These are phyloP conservation scores for Gymnoscopelus microlampas DNA, from an alignment of 2,797 vertebrate species.

Conservation along the genomic window DNA sequence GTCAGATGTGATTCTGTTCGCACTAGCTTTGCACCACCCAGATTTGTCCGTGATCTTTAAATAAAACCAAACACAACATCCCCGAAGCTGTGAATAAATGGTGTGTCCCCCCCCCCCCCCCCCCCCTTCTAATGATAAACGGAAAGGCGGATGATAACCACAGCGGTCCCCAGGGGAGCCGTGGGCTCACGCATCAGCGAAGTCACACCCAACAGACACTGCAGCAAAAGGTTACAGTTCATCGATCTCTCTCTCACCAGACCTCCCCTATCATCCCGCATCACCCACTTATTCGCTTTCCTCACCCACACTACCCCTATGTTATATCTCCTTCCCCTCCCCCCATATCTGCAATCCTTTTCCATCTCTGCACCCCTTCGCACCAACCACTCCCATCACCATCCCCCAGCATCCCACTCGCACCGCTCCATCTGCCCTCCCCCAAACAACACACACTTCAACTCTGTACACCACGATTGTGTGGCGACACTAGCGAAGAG, in stretches of 20 bases:
- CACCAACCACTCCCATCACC: constrained; percentile 68
- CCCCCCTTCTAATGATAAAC: constrained; percentile 1
- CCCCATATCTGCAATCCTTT: constrained; percentile 65
- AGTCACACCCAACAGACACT: constrained; percentile 57
- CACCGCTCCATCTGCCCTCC: constrained; percentile 14
- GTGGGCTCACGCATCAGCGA: constrained; percentile 5
- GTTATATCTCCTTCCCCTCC: constrained; percentile 19
- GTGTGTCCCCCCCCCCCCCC: background rate
- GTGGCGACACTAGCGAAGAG: constrained; percentile 8
- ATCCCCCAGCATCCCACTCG: constrained; percentile 40
- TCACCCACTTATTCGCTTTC: constrained; percentile 44
- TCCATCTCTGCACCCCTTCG: constrained; percentile 55
- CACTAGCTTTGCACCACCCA: background rate
- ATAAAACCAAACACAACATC: background rate
- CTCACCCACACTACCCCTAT: constrained; percentile 43
- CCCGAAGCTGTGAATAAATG: background rate
- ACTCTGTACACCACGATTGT: background rate
- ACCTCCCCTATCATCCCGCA: constrained; percentile 21
- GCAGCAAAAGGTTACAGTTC: constrained; percentile 60
- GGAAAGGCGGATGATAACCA: constrained; percentile 12
- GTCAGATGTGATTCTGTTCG: background rate
- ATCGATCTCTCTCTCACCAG: constrained; percentile 46
- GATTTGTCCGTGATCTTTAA: constrained; percentile 6
- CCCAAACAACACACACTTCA: background rate
- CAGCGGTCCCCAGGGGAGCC: constrained; percentile 6